Percentiles rank a stretch among this genome's conserved stretches.
Conservation (phyloP, 53 echinoderm and acorn worm species). For the Hippasteria phrygiana region DNA sequence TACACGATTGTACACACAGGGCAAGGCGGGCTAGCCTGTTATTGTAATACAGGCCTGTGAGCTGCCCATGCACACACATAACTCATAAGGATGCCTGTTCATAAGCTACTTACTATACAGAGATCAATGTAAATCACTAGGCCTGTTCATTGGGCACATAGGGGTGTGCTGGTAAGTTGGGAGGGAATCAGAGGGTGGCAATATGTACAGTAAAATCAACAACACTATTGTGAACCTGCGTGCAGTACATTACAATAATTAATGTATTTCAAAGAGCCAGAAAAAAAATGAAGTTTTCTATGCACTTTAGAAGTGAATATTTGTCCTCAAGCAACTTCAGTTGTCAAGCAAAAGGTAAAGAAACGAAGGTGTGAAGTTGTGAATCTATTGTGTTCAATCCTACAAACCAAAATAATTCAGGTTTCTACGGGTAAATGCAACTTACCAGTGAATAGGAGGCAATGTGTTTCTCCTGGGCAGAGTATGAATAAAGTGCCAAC, state of each 20-base stretch:
- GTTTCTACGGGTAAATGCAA: background rate
- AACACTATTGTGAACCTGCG: background rate
- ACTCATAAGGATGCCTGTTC: background rate
- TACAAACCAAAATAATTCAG: too few relatives aligned
- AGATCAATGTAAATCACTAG: slow-evolving; percentile 9
- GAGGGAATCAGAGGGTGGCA: background rate
- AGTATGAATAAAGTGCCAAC: background rate
- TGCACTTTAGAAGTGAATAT: too few relatives aligned
- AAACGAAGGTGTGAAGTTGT: too few relatives aligned
- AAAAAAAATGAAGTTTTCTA: too few relatives aligned
- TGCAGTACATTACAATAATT: background rate
- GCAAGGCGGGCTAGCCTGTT: slow-evolving; percentile 25
- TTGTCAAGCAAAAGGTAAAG: too few relatives aligned
- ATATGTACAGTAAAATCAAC: too few relatives aligned
- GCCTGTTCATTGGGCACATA: background rate
- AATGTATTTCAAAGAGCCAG: too few relatives aligned
- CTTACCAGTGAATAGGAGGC: slow-evolving; percentile 38
- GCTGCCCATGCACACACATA: background rate
- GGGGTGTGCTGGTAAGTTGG: slow-evolving; percentile 3
- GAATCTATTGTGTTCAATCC: too few relatives aligned
- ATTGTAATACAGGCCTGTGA: slow-evolving; percentile 15
- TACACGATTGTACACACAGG: slow-evolving; percentile 42
- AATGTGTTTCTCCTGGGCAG: background rate
- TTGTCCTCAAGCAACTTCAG: too few relatives aligned
- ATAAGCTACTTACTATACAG: background rate